Conservation (phyloP, 1,140 invertebrate species). For the Zaprionus kolodkinae region DNA sequence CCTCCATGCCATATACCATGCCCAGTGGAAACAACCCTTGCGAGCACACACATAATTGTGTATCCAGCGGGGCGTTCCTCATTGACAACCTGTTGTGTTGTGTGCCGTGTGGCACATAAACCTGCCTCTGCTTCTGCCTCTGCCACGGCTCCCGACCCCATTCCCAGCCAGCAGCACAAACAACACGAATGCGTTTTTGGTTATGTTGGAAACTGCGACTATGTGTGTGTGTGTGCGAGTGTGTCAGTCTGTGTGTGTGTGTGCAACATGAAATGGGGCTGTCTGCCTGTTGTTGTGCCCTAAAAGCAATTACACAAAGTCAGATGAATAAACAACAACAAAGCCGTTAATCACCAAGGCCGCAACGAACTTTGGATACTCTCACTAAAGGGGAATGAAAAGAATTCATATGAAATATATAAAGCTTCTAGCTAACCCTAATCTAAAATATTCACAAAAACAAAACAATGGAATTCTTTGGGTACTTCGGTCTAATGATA, state of each 20-base stretch:
- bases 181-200: conserved; percentile 8
- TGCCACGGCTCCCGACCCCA: not conserved
- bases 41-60: conserved; percentile 37
- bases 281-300: conserved; percentile 21
- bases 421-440: not conserved
- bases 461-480: not conserved
- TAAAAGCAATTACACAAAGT: conserved; percentile 35
- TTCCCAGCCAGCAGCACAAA: conserved; percentile 8
- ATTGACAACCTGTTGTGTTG: conserved; percentile 79
- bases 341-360: not conserved
- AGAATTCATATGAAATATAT: not conserved
- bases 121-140: not conserved
- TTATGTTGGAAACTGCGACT: conserved; percentile 9
- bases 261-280: conserved; percentile 29
- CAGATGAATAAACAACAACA: conserved; percentile 39
- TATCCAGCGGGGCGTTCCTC: conserved; percentile 48
- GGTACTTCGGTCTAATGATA: not conserved
- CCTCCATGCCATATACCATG: conserved; percentile 1
- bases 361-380: conserved; percentile 19
- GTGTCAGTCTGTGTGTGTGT: not conserved
- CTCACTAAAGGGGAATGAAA: conserved; percentile 15
- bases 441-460: not conserved
- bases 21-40: conserved; percentile 41
- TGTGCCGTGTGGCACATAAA: conserved; percentile 39
- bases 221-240: not conserved